Evolutionary conservation across 2,888 invertebrate species (phyloP), one percentile per base, ranked within the genome.

Genomic region (Callyntrura guangdongensis): DNA sequence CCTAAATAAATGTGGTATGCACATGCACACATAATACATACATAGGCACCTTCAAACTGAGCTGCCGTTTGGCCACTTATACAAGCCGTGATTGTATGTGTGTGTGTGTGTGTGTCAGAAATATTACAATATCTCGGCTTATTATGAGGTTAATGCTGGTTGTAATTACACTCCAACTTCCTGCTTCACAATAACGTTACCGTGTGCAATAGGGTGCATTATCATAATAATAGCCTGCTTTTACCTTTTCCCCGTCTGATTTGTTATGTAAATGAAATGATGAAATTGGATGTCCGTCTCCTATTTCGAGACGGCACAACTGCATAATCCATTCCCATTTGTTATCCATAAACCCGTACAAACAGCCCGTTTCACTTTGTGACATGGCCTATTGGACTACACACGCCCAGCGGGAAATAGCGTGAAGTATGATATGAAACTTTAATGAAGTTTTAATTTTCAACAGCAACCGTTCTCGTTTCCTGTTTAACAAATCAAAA

Each of bases 131-230:
- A 27, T 61, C 36, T 61, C 20, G 81, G 81, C 59, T 81, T 61
- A 81, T 81, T 81, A 47, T 61, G 47, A 72, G 81, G 14, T 82
- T 82, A 56, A 79, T 61, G 59, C 64, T 79, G n/a, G 72, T 36
- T 22, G 61, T 88, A 82, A 82, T 82, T 88, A 88, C 67, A 69
- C 67, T 82, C 69, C 20, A 86, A 74, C 74, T 86, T 86, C 86
- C 86, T 56, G 86, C 45, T 59, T 47, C 20, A 36, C 61, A 53
- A 69, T 17, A 69, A 6, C 6, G 74, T n/a, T 79, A 61, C 67
- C n/a, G n/a, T 83, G 83, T 25, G 77, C 77, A 25, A 25, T n/a
- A 25, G 77, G 77, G 56, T 53, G 77, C 22, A 77, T 77, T 77
- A 77, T 77, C 77, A 45, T 61, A 81, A 81, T 59, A 81, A 81